Evolutionary conservation across 2,888 invertebrate species (phyloP), one percentile per base, ranked within the genome.

Genomic region (Clunio marinus): DNA sequence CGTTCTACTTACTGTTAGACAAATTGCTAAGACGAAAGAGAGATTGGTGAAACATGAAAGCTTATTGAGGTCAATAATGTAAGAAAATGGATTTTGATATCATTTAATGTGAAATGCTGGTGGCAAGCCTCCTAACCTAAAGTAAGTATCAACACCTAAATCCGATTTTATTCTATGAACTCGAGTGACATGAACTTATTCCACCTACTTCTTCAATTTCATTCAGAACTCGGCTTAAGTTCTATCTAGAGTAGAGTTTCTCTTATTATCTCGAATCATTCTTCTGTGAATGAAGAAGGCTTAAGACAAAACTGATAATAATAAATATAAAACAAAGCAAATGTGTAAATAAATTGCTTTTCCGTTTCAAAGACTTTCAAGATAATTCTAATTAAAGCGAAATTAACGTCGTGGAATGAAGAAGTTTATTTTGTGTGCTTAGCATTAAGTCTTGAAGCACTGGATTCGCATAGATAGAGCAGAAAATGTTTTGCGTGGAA

Each of bases 301-400:
- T 41, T 41, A 41, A 15, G 15, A 15, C 41, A 15, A 10, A 41
- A 41, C 41, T 41, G 41, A 41, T 41, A 41, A n/a, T n/a, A n/a
- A 41, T 41, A 41, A 41, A 41, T 41, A 41, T 41, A 41, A 41
- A 41, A 41, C 10, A 41, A 41, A 41, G 41, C 41, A 41, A 41
- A 41, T 41, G 41, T 41, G 41, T 41, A 41, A 41, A 41, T 41
- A 41, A 41, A 41, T 41, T 41, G 41, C 41, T 41, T 41, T 41
- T 41, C 41, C 41, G 41, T 41, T 41, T 41, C 41, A 41, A n/a
- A 41, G 41, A 41, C 41, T 41, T 41, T 41, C 41, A 15, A 41
- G 41, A 41, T 41, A 41, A 41, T 41, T 41, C 41, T 41, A 41
- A 41, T 41, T 41, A 41, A n/a, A 41, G 41, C 41, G 41, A 41